Evolutionary conservation across 2,888 invertebrate species (phyloP).

Genomic region (Heliconius charithonia): DNA sequence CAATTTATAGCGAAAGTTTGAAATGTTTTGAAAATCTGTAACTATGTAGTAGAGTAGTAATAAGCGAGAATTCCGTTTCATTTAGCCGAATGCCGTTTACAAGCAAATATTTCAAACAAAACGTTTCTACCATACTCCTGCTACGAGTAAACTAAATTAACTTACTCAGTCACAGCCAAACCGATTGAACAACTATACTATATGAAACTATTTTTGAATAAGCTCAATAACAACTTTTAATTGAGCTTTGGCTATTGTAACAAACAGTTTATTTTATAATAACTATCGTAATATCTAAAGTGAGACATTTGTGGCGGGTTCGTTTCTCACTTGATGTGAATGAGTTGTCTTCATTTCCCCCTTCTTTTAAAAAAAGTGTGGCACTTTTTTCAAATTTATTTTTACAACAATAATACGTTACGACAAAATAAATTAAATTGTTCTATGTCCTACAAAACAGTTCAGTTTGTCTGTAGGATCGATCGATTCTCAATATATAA

Average conservation of each 20-base stretch:
- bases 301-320: background rate
- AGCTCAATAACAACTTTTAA: background rate
- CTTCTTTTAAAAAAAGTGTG: too few relatives aligned
- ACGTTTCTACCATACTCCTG: background rate
- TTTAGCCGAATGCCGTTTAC: constrained; percentile 26
- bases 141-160: background rate
- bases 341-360: background rate
- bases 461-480: too few relatives aligned
- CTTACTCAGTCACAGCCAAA: constrained; percentile 8
- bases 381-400: too few relatives aligned
- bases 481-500: too few relatives aligned
- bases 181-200: background rate
- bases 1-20: constrained; percentile 16
- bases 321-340: too few relatives aligned
- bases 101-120: constrained; percentile 30
- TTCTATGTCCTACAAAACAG: too few relatives aligned
- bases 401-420: too few relatives aligned
- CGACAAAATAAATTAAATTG: too few relatives aligned
- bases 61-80: constrained; percentile 29
- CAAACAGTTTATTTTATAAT: background rate
- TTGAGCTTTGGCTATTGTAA: background rate
- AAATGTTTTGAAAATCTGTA: constrained; percentile 14
- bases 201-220: background rate
- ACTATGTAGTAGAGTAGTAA: constrained; percentile 7
- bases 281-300: too few relatives aligned